Evolutionary conservation across 2,113 vertebrate species (phyloP).

Genomic region (Gorilla gorilla): DNA sequence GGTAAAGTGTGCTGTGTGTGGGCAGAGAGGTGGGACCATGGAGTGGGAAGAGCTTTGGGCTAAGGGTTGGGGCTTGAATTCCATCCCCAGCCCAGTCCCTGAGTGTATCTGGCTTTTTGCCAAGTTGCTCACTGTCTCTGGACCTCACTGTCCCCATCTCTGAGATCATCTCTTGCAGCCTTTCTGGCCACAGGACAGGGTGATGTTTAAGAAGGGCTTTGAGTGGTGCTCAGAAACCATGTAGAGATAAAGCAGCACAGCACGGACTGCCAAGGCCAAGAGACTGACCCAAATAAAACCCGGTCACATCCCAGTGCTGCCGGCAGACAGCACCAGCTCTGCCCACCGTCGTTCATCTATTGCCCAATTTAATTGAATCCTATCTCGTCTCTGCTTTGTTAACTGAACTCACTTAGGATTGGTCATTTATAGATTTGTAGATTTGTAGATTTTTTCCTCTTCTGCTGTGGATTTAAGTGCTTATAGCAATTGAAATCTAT

Average conservation of each 20-base stretch:
- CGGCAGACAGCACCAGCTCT: neutral
- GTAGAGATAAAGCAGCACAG: neutral
- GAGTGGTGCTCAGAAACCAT: neutral
- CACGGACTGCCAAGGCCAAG: neutral
- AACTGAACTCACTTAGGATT: neutral
- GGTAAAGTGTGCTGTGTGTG: neutral
- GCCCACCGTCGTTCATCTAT: neutral
- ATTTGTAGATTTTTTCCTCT: neutral
- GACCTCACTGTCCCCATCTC: neutral
- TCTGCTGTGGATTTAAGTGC: neutral
- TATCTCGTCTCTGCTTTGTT: neutral
- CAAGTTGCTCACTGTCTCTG: neutral
- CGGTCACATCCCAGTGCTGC: rapidly evolving
- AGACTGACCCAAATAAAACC: neutral
- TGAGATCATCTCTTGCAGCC: neutral
- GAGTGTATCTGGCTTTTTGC: neutral
- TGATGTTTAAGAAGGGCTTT: neutral
- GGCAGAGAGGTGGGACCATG: rapidly evolving
- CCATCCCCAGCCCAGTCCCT: neutral
- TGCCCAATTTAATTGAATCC: neutral
- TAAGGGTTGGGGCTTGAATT: neutral
- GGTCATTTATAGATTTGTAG: neutral
- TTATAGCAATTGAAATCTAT: neutral
- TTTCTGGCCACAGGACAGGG: neutral
- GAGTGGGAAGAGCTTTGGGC: neutral